A percentile compares a stretch with the other conserved stretches of the same genome.
Evolutionary conservation across 1,140 invertebrate genomes (phyloP).

Genomic region (Popillia japonica): DNA sequence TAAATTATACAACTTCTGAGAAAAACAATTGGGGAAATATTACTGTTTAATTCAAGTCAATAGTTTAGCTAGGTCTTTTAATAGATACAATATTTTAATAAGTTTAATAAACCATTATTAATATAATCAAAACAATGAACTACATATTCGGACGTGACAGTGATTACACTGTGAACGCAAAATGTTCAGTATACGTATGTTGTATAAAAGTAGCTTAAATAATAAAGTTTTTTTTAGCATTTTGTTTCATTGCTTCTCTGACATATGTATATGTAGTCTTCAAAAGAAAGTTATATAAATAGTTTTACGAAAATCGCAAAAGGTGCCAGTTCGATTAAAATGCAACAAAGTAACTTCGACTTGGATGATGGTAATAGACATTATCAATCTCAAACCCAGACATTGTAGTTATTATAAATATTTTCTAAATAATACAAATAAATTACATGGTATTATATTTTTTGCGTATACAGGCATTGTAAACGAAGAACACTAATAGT

Average conservation of each 20-base stretch:
- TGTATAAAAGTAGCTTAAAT: slow-evolving; percentile 16
- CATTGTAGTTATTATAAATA: too few relatives aligned
- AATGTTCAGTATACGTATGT: slow-evolving; percentile 8
- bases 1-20: background rate
- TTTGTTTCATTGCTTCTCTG: background rate
- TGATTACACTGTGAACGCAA: background rate
- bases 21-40: background rate
- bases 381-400: too few relatives aligned
- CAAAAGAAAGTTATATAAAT: too few relatives aligned
- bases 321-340: too few relatives aligned
- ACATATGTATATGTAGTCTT: background rate
- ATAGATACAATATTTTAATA: background rate
- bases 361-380: too few relatives aligned
- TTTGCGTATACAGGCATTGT: too few relatives aligned
- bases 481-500: too few relatives aligned
- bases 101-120: background rate
- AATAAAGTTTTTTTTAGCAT: slow-evolving; percentile 33
- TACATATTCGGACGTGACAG: background rate
- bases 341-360: too few relatives aligned
- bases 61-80: slow-evolving; percentile 1
- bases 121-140: slow-evolving; percentile 5
- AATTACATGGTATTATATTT: too few relatives aligned
- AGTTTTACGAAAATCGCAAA: too few relatives aligned
- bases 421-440: too few relatives aligned
- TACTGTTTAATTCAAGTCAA: background rate